Conservation (phyloP, 2,797 vertebrate genomes). For the Micropoecilia bifurca region DNA sequence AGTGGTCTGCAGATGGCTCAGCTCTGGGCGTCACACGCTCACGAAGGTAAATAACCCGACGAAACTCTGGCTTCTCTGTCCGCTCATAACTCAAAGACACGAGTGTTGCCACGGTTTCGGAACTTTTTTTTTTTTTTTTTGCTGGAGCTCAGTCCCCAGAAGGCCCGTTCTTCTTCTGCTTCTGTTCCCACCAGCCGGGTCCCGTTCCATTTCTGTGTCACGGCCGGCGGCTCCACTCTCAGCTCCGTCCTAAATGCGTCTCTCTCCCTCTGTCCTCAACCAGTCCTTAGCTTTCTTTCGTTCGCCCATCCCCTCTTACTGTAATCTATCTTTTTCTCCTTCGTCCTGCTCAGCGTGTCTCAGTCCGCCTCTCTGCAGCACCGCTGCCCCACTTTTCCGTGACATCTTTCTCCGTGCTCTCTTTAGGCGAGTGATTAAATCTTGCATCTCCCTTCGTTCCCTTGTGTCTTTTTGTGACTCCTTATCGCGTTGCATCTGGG, state of each 20-base stretch:
- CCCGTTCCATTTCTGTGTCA: constrained; percentile 70
- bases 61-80: constrained; percentile 9
- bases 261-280: constrained; percentile 43
- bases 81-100: constrained; percentile 27
- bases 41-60: constrained; percentile 76
- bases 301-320: constrained; percentile 44
- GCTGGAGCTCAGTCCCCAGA: constrained; percentile 45
- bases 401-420: constrained; percentile 33
- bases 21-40: constrained; percentile 83
- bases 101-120: constrained; percentile 27
- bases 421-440: constrained; percentile 51
- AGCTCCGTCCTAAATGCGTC: constrained; percentile 67
- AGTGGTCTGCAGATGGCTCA: constrained; percentile 87
- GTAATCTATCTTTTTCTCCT: constrained; percentile 60
- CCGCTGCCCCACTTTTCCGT: constrained; percentile 51
- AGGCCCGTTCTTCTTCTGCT: constrained; percentile 53
- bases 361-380: constrained; percentile 18
- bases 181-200: constrained; percentile 55
- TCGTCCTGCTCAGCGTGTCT: constrained; percentile 28
- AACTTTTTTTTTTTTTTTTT: constrained; percentile 29
- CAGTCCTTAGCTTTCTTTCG: constrained; percentile 28
- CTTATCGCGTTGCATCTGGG: constrained; percentile 51
- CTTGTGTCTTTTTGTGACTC: constrained; percentile 51
- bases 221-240: constrained; percentile 28
- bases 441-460: constrained; percentile 32